A percentile compares a stretch with the other conserved stretches of the same genome.
Conservation (phyloP, 2,888 invertebrate species). For the Calliopum simillimum region DNA sequence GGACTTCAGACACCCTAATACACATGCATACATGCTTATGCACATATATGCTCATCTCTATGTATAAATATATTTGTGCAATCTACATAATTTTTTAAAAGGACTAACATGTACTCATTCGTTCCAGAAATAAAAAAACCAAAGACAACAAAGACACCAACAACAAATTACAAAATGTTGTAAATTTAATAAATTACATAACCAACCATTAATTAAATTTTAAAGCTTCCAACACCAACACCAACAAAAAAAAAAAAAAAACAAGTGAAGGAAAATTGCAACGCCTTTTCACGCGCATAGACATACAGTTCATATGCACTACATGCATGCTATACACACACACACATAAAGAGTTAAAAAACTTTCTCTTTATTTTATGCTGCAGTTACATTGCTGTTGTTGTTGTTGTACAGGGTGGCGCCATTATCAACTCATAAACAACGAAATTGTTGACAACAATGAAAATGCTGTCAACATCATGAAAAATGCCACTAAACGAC, state of each 20-base stretch:
- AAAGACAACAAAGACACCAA: background rate
- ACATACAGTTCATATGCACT: background rate
- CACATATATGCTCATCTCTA: no score
- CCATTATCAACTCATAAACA: constrained; percentile 24
- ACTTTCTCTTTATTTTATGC: background rate
- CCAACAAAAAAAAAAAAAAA: background rate
- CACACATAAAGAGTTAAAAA: background rate
- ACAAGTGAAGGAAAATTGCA: background rate
- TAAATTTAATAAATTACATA: constrained; percentile 25
- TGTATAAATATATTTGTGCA: no score
- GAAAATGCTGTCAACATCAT: background rate
- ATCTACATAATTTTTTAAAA: no score
- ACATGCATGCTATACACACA: background rate
- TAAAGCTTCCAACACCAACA: background rate
- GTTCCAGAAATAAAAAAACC: background rate
- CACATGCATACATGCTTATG: no score
- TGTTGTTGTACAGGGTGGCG: background rate
- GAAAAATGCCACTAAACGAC: background rate
- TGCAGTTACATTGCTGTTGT: no score
- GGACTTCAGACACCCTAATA: no score
- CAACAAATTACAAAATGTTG: constrained; percentile 1
- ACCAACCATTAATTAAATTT: constrained; percentile 27
- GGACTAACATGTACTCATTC: no score
- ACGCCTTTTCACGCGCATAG: background rate
- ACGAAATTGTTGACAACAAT: constrained; percentile 23